phyloP scores from a whole-genome alignment of 1,140 invertebrate species.

The Neuroterus valhalla region DNA sequence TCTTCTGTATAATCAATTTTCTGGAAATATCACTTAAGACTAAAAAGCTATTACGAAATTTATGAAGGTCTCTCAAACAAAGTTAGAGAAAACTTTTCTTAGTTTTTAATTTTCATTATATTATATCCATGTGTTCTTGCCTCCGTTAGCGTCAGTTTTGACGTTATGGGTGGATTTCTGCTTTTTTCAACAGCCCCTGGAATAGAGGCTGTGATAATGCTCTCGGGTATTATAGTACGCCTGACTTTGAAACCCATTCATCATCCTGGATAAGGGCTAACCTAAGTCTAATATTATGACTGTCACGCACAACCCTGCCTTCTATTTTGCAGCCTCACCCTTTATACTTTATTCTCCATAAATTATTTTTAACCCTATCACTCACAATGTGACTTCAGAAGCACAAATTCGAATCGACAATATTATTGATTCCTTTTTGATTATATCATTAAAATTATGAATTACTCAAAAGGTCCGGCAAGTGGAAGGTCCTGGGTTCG shows the following conservation, averaged over 20 bases:
- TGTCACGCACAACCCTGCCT: slow-evolving; percentile 46
- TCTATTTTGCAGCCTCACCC: slow-evolving; percentile 47
- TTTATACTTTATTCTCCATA: slow-evolving; percentile 36
- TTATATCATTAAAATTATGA: neutral
- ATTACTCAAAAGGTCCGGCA: too few relatives aligned
- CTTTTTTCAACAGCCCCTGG: neutral
- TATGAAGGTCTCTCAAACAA: too few relatives aligned
- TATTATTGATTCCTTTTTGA: neutral
- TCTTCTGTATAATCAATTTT: too few relatives aligned
- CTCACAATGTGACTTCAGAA: slow-evolving; percentile 32
- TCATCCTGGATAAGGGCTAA: slow-evolving; percentile 45
- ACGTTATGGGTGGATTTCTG: neutral
- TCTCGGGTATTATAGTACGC: slow-evolving; percentile 47
- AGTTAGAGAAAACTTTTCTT: too few relatives aligned
- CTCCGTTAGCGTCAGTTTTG: too few relatives aligned
- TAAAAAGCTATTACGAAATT: too few relatives aligned
- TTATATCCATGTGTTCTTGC: too few relatives aligned
- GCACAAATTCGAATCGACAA: slow-evolving; percentile 34
- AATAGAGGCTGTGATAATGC: slow-evolving; percentile 56
- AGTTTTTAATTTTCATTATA: too few relatives aligned
- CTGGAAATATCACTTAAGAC: too few relatives aligned
- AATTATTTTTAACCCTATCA: slow-evolving; percentile 36
- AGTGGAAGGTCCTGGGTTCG: too few relatives aligned
- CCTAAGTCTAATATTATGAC: slow-evolving; percentile 60
- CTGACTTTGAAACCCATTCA: slow-evolving; percentile 53